Evolutionary conservation across 2,888 invertebrate species (phyloP), one percentile per base, ranked within the genome.

Genomic region (Chymomyza procnemis): DNA sequence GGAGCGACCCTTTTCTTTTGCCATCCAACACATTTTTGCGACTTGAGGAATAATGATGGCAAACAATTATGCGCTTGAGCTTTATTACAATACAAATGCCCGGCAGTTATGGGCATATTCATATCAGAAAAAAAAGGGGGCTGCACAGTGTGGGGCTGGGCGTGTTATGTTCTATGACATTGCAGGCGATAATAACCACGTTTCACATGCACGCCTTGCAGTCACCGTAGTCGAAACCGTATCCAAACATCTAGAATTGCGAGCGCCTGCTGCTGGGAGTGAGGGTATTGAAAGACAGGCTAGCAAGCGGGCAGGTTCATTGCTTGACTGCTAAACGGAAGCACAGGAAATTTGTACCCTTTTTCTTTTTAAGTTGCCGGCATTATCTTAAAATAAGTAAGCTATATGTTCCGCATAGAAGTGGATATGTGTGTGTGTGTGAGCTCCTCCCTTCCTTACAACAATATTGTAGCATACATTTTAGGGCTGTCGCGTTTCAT

Each of bases 301-400:
- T 9, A 19, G 52, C 19, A 48, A 6, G 50, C 50, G 1, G 50
- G 34, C 34, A 3, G 34, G 34, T 12, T 41, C 8, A n/a, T 19
- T 54, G 54, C 14, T 21, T 54, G 54, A 21, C 54, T 21, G 54
- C 9, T 22, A 58, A n/a, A 67, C 80, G 86, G 86, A 85, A 81
- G 86, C 66, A 71, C 81, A 80, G 81, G 81, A 81, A 81, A 85
- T 85, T 85, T 76, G 84, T 81, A 81, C 81, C 86, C 81, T 76
- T 81, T 85, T 75, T 72, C 67, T 71, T 34, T 14, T 58, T 41
- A 54, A 52, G 80, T 76, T 71, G 85, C 67, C 73, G 73, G 86
- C 84, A 85, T 81, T 81, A 81, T 81, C 81, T 81, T 83, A 83
- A 80, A 76, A 78, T 80, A 81, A 85, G 86, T 85, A 80, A 81